Base-by-base conservation (phyloP, 2,113 vertebrate genomes). In the Antechinus stuartii region DNA sequence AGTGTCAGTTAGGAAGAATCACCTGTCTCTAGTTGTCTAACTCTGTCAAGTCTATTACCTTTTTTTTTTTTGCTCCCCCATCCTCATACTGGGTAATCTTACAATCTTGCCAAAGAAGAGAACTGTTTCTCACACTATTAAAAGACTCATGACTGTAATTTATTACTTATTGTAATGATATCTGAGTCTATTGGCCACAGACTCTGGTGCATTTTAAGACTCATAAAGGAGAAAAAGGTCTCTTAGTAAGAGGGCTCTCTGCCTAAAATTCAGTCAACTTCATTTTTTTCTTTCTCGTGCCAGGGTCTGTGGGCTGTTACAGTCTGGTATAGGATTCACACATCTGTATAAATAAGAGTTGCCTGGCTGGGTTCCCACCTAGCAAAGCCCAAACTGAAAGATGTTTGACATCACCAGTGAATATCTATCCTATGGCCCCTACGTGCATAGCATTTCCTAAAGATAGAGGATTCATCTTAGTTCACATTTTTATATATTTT, bases 291-390 rank as follows among this genome's bases (percentile, higher is more conserved):
- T 84, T 84, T 84, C 68, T 84, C 68, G 42, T 26, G 22, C 35
- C 35, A 84, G 35, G n/a, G 68, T 84, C n/a, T 84, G 19, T 42
- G n/a, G 61, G 35, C n/a, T 76, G 61, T 76, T 61, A n/a, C 30
- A 19, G 35, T n/a, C 35, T 16, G 35, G 0, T 84, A 42, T 84
- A 84, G 68, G n/a, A 84, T 84, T 23, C 68, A 84, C n/a, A 84
- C 68, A 84, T 42, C 68, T 84, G 68, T n/a, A 84, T 84, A 84
- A 84, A 84, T 84, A 84, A 42, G n/a, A 84, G 68, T 84, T 84
- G n/a, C 35, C 19, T 84, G 68, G 19, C 68, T 84, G 68, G n/a
- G n/a, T 42, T 84, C 68, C 68, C n/a, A 8, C 16, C n/a, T 84
- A 84, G n/a, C n/a, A 84, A 84, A 84, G 68, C 68, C 68, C n/a